Evolutionary conservation across 2,797 vertebrate species (phyloP).

Genomic region (Cheirogaleus major): DNA sequence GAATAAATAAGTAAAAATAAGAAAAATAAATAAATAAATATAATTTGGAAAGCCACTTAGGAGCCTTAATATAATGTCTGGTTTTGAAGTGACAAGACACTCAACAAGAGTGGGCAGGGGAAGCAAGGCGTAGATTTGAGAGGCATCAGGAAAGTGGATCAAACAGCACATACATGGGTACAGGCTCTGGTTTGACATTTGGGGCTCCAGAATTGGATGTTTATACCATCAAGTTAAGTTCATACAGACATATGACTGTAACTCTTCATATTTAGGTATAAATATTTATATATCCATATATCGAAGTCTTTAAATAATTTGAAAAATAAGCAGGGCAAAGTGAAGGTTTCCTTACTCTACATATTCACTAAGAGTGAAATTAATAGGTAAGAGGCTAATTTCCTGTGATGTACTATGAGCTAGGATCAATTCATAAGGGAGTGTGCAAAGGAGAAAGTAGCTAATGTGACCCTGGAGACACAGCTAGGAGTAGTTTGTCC

Average conservation of each 20-base stretch:
- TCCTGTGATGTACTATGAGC: not conserved
- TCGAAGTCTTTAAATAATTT: not conserved
- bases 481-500: not conserved
- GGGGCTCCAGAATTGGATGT: not conserved
- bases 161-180: not conserved
- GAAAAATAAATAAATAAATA: not conserved
- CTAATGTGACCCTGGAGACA: not conserved
- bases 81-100: not conserved
- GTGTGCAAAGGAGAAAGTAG: not conserved
- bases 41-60: not conserved
- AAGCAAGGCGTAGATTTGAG: not conserved
- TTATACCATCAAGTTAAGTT: not conserved
- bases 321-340: not conserved
- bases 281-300: not conserved
- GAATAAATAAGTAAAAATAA: not conserved
- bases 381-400: not conserved
- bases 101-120: not conserved
- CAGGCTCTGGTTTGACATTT: not conserved
- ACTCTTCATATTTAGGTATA: not conserved
- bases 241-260: not conserved
- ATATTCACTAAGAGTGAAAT: not conserved
- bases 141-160: not conserved
- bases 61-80: not conserved
- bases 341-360: not conserved
- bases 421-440: not conserved